Evolutionary conservation across 2,797 vertebrate species (phyloP).

Genomic region (Todus mexicanus): DNA sequence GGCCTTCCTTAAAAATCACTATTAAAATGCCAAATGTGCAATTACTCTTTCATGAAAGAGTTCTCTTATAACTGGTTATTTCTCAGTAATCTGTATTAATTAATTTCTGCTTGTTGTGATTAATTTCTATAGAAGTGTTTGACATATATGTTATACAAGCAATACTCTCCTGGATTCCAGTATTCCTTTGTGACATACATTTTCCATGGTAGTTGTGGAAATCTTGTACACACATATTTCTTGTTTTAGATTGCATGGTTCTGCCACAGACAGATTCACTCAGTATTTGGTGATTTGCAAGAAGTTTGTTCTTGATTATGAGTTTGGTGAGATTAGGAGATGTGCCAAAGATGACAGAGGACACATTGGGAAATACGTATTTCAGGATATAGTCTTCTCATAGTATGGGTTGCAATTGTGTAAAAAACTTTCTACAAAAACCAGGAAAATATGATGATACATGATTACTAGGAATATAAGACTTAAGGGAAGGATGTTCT

Average conservation of each 20-base stretch:
- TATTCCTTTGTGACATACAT: not conserved
- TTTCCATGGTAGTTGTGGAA: not conserved
- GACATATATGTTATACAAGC: not conserved
- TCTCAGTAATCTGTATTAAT: not conserved
- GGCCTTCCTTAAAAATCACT: not conserved
- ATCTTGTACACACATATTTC: not conserved
- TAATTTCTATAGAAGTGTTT: not conserved
- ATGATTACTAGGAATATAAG: not conserved
- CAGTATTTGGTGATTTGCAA: not conserved
- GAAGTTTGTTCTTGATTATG: not conserved
- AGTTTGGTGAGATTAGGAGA: not conserved
- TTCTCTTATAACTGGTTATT: not conserved
- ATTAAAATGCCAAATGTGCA: not conserved
- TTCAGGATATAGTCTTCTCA: not conserved
- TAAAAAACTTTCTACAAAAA: not conserved
- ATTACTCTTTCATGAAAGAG: not conserved
- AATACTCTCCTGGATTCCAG: not conserved
- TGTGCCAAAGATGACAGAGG: not conserved
- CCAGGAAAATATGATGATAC: not conserved
- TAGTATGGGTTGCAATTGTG: not conserved
- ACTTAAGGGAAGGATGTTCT: not conserved
- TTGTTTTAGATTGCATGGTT: fast-evolving
- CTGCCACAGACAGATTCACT: not conserved
- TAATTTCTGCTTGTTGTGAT: not conserved
- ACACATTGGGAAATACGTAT: not conserved